Evolutionary conservation across 1,140 invertebrate species (phyloP).

Genomic region (Archivesica marissinica): DNA sequence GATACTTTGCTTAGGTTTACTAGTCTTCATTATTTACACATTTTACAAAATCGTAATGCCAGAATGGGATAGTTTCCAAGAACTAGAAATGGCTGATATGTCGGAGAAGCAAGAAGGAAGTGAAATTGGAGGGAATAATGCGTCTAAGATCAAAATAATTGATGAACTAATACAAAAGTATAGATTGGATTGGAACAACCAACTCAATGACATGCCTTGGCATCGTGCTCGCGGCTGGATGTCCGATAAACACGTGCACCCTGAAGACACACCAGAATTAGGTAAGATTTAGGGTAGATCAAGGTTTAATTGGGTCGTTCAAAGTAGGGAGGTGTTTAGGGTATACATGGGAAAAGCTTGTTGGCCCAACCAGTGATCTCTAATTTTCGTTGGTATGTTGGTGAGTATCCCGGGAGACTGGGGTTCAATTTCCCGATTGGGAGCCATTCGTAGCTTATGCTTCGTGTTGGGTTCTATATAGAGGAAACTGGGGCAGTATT

Average conservation of each 20-base stretch:
- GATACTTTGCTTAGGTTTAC: background rate
- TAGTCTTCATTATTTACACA: slow-evolving; percentile 6
- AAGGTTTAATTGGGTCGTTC: no score
- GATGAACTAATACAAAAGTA: slow-evolving; percentile 22
- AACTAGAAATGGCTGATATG: background rate
- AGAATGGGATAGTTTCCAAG: background rate
- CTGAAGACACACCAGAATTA: slow-evolving; percentile 34
- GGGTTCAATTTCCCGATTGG: no score
- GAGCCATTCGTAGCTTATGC: no score
- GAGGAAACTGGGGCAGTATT: no score
- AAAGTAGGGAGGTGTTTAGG: no score
- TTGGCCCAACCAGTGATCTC: no score
- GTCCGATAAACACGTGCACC: slow-evolving; percentile 12
- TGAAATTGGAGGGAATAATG: slow-evolving; percentile 1
- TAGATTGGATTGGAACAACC: slow-evolving; percentile 17
- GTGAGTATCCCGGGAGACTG: no score
- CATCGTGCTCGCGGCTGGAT: slow-evolving; percentile 15
- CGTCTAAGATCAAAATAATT: no score
- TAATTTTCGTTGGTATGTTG: no score
- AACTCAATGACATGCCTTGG: slow-evolving; percentile 40
- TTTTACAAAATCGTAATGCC: slow-evolving; percentile 29
- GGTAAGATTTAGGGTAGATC: no score
- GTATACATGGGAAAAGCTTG: no score
- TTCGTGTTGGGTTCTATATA: no score
- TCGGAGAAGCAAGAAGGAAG: background rate